These are phyloP conservation scores for Podabrus alpinus DNA, from an alignment of 2,888 invertebrate species.

Conservation along the genomic window DNA sequence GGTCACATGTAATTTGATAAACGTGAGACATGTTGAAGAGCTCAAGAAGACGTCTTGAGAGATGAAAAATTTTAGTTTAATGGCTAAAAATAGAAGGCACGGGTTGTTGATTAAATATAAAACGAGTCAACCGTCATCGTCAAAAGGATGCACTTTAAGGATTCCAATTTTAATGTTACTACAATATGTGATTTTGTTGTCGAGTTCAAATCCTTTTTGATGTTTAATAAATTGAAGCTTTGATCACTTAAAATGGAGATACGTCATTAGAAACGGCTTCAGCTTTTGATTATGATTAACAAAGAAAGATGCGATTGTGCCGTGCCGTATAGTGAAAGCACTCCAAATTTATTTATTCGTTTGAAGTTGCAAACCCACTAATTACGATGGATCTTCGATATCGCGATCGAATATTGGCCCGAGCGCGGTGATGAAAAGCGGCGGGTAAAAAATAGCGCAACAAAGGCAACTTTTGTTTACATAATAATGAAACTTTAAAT, in stretches of 20 bases:
- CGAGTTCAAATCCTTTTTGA: not conserved
- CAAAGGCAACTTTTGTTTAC: slow-evolving; percentile 36
- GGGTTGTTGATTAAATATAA: not conserved
- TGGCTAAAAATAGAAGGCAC: not conserved
- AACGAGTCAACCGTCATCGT: not conserved
- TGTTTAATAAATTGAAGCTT: not conserved
- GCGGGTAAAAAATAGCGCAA: slow-evolving; percentile 26
- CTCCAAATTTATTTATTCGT: not conserved
- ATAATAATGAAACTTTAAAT: slow-evolving; percentile 41
- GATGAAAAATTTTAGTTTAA: not conserved
- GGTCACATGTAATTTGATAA: slow-evolving; percentile 2
- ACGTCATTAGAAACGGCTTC: not conserved
- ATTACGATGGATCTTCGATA: not conserved
- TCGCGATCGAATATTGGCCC: not conserved
- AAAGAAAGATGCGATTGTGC: not conserved
- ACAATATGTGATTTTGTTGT: not conserved
- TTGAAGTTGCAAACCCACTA: not conserved
- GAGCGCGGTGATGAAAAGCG: slow-evolving; percentile 5
- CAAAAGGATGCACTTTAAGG: not conserved
- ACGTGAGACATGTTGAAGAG: not conserved
- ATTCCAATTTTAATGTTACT: not conserved
- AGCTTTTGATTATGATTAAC: not conserved
- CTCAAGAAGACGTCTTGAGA: not conserved
- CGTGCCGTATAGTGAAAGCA: not conserved
- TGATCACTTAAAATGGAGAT: not conserved